These are phyloP conservation scores for Microvelia longipes DNA, from an alignment of 1,140 invertebrate species.

Conservation along the genomic window DNA sequence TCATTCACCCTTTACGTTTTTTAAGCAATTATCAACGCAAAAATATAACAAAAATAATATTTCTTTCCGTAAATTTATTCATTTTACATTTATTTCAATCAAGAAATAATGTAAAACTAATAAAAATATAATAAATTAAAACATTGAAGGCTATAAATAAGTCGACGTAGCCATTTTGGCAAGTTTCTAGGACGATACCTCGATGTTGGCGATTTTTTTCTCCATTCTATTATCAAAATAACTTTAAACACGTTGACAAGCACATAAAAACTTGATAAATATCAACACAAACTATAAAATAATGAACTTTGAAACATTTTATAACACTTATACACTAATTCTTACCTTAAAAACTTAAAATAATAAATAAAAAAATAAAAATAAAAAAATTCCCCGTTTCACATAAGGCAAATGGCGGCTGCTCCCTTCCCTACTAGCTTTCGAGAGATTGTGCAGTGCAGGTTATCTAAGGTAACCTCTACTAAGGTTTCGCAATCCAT, in stretches of 20 bases:
- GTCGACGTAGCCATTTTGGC: slow-evolving; percentile 19
- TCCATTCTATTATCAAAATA: neutral
- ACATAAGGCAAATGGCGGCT: slow-evolving; percentile 4
- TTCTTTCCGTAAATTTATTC: neutral
- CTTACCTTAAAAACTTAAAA: slow-evolving; percentile 6
- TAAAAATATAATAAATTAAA: neutral
- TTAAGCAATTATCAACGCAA: no score
- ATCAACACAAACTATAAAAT: neutral
- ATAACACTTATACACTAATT: neutral
- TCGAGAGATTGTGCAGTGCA: neutral
- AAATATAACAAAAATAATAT: slow-evolving; percentile 1
- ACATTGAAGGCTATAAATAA: slow-evolving; percentile 5
- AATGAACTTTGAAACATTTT: neutral
- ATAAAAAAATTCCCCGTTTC: slow-evolving; percentile 1
- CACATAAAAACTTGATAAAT: no score
- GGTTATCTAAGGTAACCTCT: slow-evolving; percentile 2
- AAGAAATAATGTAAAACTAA: neutral
- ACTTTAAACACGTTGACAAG: no score
- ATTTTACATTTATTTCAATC: neutral
- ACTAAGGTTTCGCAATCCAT: neutral
- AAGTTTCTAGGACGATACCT: slow-evolving; percentile 13
- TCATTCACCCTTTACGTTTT: slow-evolving; percentile 16
- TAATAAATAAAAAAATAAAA: no score
- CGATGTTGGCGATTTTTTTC: slow-evolving; percentile 13
- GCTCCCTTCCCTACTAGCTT: slow-evolving; percentile 3